Base-by-base conservation (phyloP, 2,888 invertebrate genomes). In the Holacanthella duospinosa region DNA sequence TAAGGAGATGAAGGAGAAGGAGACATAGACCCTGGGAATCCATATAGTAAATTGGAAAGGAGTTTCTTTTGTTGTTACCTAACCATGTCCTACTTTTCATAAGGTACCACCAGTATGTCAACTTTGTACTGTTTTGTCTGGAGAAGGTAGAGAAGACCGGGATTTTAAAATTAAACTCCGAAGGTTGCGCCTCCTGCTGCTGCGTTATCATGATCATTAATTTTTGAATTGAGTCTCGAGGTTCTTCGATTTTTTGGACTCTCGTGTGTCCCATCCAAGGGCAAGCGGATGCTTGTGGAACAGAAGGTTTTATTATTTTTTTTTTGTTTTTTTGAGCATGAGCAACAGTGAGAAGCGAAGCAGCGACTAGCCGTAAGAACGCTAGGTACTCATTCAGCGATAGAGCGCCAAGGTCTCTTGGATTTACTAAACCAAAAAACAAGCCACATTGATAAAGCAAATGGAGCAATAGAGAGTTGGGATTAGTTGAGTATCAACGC, bases 201-300 rank as follows among this genome's bases (percentile, higher is more conserved):
- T 36, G 36, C 36, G 36, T 36, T 36, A 36, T 36, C 36, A 16
- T 36, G 9, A 48, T 48, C 48, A 48, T 48, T 48, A 48, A 48
- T 21, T n/a, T 48, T 21, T 21, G 4, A 21, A 48, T n/a, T 9
- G 48, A 60, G 21, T 59, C 43, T 59, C 25, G 57, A 62, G 62
- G 56, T 57, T 62, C 43, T 57, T 43, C 55, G 55, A 55, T 55
- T 61, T 61, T 54, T 55, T 2, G 27, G 26, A 19, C 29, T 25
- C 26, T 24, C 24, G n/a, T 6, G n/a, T 36, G n/a, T n/a, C n/a
- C n/a, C n/a, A 25, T 60, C 29, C 44, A 62, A 62, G 44, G 44
- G 28, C 27, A 58, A 62, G 27, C 57, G 19, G 27, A 36, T 19
- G 27, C 43, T 57, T 43, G 29, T 56, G 44, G 48, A 43, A n/a